These are phyloP conservation scores for Triplophysa dalaica DNA, from an alignment of 2,113 vertebrate species.

Conservation along the genomic window DNA sequence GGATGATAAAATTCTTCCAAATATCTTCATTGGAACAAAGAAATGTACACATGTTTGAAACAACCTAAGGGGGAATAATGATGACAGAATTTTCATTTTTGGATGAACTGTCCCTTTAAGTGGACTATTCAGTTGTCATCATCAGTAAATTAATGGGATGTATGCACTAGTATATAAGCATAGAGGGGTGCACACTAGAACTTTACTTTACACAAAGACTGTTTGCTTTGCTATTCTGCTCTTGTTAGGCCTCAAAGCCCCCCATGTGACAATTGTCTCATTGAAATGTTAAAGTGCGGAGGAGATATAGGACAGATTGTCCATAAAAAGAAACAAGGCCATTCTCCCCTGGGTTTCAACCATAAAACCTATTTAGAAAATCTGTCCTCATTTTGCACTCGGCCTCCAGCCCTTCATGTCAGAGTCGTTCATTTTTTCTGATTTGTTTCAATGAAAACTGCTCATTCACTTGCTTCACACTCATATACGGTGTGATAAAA, in stretches of 20 bases:
- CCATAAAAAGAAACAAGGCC: slow-evolving; percentile 57
- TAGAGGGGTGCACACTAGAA: not conserved
- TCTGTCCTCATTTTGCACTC: slow-evolving; percentile 50
- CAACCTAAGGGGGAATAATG: no score
- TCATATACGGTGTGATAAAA: not conserved
- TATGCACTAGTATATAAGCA: no score
- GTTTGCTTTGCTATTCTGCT: not conserved
- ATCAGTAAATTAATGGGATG: not conserved
- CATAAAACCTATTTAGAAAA: slow-evolving; percentile 55
- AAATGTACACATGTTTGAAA: no score
- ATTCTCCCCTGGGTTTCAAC: slow-evolving; percentile 51
- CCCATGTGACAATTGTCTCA: slow-evolving; percentile 33
- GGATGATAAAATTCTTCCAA: no score
- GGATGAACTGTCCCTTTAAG: not conserved
- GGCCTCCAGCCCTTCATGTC: not conserved
- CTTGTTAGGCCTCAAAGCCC: not conserved
- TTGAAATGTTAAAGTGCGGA: slow-evolving; percentile 30
- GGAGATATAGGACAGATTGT: slow-evolving; percentile 53
- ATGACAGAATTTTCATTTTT: no score
- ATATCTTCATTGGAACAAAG: no score
- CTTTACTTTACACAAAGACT: not conserved
- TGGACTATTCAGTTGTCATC: not conserved
- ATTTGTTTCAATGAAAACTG: slow-evolving; percentile 2
- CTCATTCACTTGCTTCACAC: slow-evolving; percentile 4
- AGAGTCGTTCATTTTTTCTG: not conserved